Evolutionary conservation across 35 echinoderm and acorn worm species (phyloP).

Genomic region (Acanthaster planci): DNA sequence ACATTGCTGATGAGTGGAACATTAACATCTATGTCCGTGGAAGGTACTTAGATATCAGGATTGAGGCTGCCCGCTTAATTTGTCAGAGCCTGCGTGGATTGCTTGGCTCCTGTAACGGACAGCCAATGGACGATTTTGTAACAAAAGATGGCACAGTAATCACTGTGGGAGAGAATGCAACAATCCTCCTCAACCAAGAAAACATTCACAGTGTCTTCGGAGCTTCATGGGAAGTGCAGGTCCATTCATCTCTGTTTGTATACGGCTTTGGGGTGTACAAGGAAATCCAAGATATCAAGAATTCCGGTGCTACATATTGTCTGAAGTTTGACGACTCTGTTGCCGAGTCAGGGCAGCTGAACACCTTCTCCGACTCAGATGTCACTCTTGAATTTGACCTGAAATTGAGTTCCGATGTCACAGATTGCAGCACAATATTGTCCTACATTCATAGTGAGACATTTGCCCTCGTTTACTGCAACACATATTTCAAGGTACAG

Average conservation of each 20-base stretch:
- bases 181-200: slow-evolving; percentile 45
- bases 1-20: background rate
- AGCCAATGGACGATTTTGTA: slow-evolving; percentile 63
- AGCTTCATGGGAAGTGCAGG: slow-evolving; percentile 45
- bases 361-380: slow-evolving; percentile 78
- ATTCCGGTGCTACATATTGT: slow-evolving; percentile 72
- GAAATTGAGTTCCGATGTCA: background rate
- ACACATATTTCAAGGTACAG: slow-evolving; percentile 41
- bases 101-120: slow-evolving; percentile 63
- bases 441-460: slow-evolving; percentile 64
- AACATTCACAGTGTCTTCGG: slow-evolving; percentile 74
- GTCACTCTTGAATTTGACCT: slow-evolving; percentile 79
- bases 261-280: slow-evolving; percentile 56
- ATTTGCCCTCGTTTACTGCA: slow-evolving; percentile 39
- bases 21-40: slow-evolving; percentile 63
- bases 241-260: slow-evolving; percentile 48
- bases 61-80: background rate
- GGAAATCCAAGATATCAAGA: slow-evolving; percentile 50
- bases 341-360: slow-evolving; percentile 38
- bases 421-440: slow-evolving; percentile 55
- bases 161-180: slow-evolving; percentile 21
- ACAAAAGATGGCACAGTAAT: slow-evolving; percentile 52
- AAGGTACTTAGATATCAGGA: slow-evolving; percentile 56
- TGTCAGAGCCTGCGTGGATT: slow-evolving; percentile 56
- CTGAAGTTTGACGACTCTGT: slow-evolving; percentile 71